These are phyloP conservation scores for Drosophila cracens DNA, from an alignment of 2,888 invertebrate species.

Conservation along the genomic window DNA sequence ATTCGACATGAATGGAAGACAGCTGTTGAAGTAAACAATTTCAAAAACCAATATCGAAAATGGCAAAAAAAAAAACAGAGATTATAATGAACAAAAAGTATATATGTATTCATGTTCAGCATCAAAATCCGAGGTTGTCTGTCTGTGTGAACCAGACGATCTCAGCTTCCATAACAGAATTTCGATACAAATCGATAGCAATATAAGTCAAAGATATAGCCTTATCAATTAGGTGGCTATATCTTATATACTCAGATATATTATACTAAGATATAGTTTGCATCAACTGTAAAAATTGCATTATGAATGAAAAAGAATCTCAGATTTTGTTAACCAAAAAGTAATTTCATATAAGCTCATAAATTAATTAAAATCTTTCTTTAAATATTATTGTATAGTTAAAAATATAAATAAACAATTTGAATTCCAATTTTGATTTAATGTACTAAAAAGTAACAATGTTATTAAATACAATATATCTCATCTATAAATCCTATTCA, in stretches of 20 bases:
- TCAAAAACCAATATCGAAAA: not conserved
- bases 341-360: not conserved
- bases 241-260: not conserved
- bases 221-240: not conserved
- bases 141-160: not conserved
- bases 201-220: not conserved
- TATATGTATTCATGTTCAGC: not conserved
- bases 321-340: not conserved
- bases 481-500: not conserved
- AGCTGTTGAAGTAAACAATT: conserved; percentile 13
- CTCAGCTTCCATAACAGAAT: not conserved
- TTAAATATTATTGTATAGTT: not conserved
- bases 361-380: not conserved
- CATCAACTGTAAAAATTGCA: fast-evolving
- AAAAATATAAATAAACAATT: not conserved
- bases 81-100: not conserved
- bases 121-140: not conserved
- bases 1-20: conserved; percentile 14
- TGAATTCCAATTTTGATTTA: not conserved
- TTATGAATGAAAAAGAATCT: not conserved
- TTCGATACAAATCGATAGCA: not conserved
- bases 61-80: not conserved
- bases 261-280: not conserved
- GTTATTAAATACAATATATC: not conserved
- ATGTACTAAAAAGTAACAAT: too few relatives aligned